Base-by-base conservation (phyloP, 2,113 vertebrate species). In the Trinectes maculatus region DNA sequence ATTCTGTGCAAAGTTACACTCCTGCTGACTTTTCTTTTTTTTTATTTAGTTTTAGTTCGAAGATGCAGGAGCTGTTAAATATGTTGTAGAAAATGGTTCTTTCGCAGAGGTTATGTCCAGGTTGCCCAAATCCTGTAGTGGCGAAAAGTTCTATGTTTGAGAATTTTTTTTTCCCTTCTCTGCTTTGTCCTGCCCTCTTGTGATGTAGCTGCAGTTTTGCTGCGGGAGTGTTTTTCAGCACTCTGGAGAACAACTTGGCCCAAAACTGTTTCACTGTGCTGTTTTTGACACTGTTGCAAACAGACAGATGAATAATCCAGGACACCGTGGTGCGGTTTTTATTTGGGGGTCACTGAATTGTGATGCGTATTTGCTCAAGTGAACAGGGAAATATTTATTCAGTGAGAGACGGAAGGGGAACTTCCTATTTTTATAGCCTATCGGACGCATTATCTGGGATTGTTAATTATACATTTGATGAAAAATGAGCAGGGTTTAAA, bases 211-310 rank as follows among this genome's bases (percentile, higher is more conserved):
- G 71, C 13, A 44, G 47, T 68, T 80, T 65, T 80, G 61, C 65
- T 66, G 55, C 11, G n/a, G 42, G 51, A 51, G 57, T 58, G 75
- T 42, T 63, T 79, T 64, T 67, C 39, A 71, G 36, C 47, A 73
- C 59, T 51, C 16, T 6, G 52, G 74, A 79, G 60, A 84, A 69
- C 15, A 46, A 73, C 26, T 18, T 54, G 49, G 18, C 43, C 71
- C 24, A 12, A 59, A 76, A 64, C 46, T 72, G 56, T 58, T 71
- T 67, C 19, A 54, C 49, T 34, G 47, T 73, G 53, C 63, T 65
- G 53, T 72, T 57, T n/a, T 5, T 83, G 77, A 78, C 58, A 73
- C 58, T 66, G 77, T 80, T 74, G 53, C 57, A 61, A 55, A 52
- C 21, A 57, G 31, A 25, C 28, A 34, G 37, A 77, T 61, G 62